Conservation (phyloP, 1,140 invertebrate species). For the Cotesia chilonis region DNA sequence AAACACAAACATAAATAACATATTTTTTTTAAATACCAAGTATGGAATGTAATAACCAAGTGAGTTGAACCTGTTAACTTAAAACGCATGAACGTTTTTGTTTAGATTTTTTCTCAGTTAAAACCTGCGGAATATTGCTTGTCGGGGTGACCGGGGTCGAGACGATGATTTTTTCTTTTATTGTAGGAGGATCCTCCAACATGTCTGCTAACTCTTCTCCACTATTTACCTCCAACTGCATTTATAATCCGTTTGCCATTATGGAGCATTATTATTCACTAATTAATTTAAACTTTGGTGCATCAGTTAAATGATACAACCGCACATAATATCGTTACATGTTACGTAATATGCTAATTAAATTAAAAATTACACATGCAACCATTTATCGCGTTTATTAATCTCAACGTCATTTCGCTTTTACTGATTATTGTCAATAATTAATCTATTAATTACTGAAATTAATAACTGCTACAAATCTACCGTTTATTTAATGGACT, state of each 20-base stretch:
- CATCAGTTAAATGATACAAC: too few species aligned
- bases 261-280: slow-evolving; percentile 2
- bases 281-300: too few species aligned
- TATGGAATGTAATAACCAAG: background rate
- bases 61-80: slow-evolving; percentile 54
- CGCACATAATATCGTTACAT: too few species aligned
- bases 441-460: too few species aligned
- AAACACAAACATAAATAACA: too few species aligned
- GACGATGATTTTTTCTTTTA: slow-evolving; percentile 52
- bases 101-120: slow-evolving; percentile 60
- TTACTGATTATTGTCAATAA: too few species aligned
- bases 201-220: slow-evolving; percentile 61
- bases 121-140: slow-evolving; percentile 53
- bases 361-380: too few species aligned
- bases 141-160: slow-evolving; percentile 59
- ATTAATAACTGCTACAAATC: too few species aligned
- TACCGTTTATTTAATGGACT: background rate
- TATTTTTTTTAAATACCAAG: slow-evolving; percentile 20
- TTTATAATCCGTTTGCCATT: slow-evolving; percentile 30
- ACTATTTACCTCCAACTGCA: slow-evolving; percentile 62
- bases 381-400: too few species aligned
- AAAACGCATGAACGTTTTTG: slow-evolving; percentile 61
- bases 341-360: too few species aligned
- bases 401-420: too few species aligned
- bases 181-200: slow-evolving; percentile 60